phyloP scores from a whole-genome alignment of 2,113 vertebrate species.

The Hippotragus niger region DNA sequence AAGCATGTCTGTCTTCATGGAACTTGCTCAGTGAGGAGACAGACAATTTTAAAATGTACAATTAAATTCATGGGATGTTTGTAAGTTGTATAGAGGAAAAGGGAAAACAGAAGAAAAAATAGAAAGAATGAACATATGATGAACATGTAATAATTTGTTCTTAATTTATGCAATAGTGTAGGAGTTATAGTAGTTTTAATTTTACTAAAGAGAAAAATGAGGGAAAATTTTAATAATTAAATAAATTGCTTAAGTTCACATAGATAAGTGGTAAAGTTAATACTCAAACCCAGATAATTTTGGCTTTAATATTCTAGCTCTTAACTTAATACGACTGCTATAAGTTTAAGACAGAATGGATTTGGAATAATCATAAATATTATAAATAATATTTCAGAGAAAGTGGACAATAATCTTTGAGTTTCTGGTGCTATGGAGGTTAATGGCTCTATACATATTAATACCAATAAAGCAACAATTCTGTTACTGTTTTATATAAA shows the following conservation, averaged over 20 bases:
- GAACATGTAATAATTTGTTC: not conserved
- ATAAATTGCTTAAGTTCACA: not conserved
- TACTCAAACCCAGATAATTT: not conserved
- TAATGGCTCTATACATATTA: not conserved
- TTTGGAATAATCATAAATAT: not conserved
- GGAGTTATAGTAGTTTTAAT: not conserved
- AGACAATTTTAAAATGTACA: not conserved
- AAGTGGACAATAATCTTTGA: not conserved
- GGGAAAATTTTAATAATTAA: not conserved
- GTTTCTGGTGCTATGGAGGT: not conserved
- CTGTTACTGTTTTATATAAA: not conserved
- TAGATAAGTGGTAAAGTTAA: not conserved
- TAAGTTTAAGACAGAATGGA: not conserved
- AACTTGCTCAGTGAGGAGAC: not conserved
- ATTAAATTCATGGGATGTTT: not conserved
- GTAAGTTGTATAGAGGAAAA: not conserved
- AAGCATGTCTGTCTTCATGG: not conserved
- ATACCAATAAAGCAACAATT: not conserved
- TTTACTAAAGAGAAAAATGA: not conserved
- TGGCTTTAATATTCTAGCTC: not conserved
- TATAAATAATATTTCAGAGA: not conserved
- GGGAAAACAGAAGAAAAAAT: not conserved
- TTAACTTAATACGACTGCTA: not conserved
- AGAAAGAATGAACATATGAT: not conserved
- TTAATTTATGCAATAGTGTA: not conserved